phyloP scores from a whole-genome alignment of 2,797 vertebrate species.

The Arnoldichthys spilopterus region DNA sequence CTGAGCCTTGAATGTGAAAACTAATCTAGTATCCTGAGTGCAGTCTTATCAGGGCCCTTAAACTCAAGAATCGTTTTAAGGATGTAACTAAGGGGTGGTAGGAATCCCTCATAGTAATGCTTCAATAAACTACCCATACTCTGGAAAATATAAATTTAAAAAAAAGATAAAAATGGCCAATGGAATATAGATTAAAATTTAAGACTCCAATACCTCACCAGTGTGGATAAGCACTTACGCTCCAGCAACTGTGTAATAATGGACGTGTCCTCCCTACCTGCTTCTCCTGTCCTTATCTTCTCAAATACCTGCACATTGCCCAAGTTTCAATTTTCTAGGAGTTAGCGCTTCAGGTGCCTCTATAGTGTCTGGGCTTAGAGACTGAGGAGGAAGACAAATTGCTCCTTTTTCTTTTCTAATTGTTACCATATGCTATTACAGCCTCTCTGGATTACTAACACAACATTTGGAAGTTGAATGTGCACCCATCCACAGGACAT shows the following conservation, averaged over 20 bases:
- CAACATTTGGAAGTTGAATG: neutral
- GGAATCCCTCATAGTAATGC: constrained; percentile 19
- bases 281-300: constrained; percentile 51
- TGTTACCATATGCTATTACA: constrained; percentile 7
- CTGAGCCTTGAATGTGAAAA: constrained; percentile 15
- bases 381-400: constrained; percentile 23
- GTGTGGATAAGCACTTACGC: constrained; percentile 51
- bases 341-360: constrained; percentile 37
- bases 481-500: neutral
- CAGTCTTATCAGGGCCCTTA: constrained; percentile 37
- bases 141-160: constrained; percentile 54
- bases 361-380: constrained; percentile 17
- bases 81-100: constrained; percentile 28
- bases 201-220: constrained; percentile 50
- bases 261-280: constrained; percentile 9
- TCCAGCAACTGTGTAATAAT: constrained; percentile 56
- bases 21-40: constrained; percentile 33
- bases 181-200: constrained; percentile 57
- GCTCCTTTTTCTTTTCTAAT: constrained; percentile 30
- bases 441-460: constrained; percentile 15
- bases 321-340: constrained; percentile 59
- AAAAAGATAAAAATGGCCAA: constrained; percentile 40
- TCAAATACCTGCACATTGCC: constrained; percentile 42
- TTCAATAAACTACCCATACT: constrained; percentile 51
- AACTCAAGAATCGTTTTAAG: constrained; percentile 52